These are phyloP conservation scores for Gambusia holbrooki DNA, from an alignment of 2,113 vertebrate genomes.

Conservation along the genomic window DNA sequence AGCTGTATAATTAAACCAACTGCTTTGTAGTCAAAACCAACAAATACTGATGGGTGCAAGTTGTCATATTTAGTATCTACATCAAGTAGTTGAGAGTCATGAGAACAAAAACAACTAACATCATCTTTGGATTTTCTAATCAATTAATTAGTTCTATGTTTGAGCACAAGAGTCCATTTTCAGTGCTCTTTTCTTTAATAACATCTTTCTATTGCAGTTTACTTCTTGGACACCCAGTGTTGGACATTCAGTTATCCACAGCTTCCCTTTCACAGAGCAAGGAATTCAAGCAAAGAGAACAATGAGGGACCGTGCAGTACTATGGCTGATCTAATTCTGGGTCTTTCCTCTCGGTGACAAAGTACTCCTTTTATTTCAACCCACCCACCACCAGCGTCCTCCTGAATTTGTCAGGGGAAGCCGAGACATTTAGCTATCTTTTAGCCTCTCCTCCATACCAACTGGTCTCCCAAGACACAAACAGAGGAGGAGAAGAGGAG, in stretches of 20 bases:
- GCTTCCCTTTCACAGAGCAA: conserved; percentile 10
- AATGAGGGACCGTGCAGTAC: conserved; percentile 36
- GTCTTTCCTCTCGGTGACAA: conserved; percentile 53
- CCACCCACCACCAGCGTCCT: conserved; percentile 51
- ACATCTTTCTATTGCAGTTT: not conserved
- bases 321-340: conserved; percentile 43
- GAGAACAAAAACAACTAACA: not conserved
- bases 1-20: too few relatives aligned
- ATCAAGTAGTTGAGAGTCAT: too few relatives aligned
- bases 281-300: conserved; percentile 50
- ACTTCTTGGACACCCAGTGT: not conserved
- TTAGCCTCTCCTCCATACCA: conserved; percentile 59
- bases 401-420: conserved; percentile 57
- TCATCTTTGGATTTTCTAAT: not conserved
- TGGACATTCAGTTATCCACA: conserved; percentile 22
- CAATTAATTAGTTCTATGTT: not conserved
- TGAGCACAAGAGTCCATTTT: not conserved
- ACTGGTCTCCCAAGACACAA: conserved; percentile 58
- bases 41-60: too few relatives aligned
- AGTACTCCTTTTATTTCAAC: conserved; percentile 44
- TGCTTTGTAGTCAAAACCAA: too few relatives aligned
- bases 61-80: too few relatives aligned
- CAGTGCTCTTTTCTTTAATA: not conserved
- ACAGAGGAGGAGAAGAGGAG: conserved; percentile 34
- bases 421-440: conserved; percentile 63